phyloP scores from a whole-genome alignment of 2,113 vertebrate genomes.

The Petrocephalus zakoni region DNA sequence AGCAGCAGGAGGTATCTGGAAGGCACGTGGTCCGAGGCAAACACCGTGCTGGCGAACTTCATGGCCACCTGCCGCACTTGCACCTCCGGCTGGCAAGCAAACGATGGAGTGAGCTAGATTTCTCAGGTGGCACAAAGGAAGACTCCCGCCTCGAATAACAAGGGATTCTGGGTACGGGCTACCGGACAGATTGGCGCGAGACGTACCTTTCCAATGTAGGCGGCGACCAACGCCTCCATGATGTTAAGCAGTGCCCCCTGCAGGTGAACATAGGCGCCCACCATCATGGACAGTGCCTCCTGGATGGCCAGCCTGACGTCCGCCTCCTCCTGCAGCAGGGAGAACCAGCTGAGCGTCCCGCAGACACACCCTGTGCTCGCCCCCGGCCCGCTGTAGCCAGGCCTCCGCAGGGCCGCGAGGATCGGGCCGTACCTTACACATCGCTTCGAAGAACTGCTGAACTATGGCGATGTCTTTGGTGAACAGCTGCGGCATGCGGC shows the following conservation, averaged over 20 bases:
- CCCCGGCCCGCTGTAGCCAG: neutral
- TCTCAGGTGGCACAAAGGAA: neutral
- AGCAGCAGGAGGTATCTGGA: slow-evolving; percentile 92
- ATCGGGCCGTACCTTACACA: slow-evolving; percentile 78
- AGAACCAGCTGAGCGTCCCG: neutral
- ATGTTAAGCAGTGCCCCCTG: slow-evolving; percentile 92
- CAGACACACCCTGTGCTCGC: neutral
- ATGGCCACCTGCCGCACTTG: slow-evolving; percentile 96
- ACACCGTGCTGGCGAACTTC: slow-evolving; percentile 93
- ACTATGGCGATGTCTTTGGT: slow-evolving; percentile 95
- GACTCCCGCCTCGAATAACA: neutral
- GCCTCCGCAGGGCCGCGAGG: neutral
- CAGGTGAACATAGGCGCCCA: slow-evolving; percentile 85
- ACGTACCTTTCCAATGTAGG: slow-evolving; percentile 87
- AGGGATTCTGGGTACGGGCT: no score
- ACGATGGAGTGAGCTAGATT: neutral
- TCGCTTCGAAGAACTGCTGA: slow-evolving; percentile 97
- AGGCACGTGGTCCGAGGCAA: slow-evolving; percentile 87
- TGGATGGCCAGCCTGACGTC: slow-evolving; percentile 95
- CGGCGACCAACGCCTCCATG: slow-evolving; percentile 96
- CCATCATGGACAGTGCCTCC: slow-evolving; percentile 97
- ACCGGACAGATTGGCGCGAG: no score
- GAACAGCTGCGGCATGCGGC: slow-evolving; percentile 96
- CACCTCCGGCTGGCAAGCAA: slow-evolving; percentile 80
- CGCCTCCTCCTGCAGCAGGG: slow-evolving; percentile 73